Evolutionary conservation across 2,888 invertebrate species (phyloP), one percentile per base, ranked within the genome.

Genomic region (Chymomyza amoena): DNA sequence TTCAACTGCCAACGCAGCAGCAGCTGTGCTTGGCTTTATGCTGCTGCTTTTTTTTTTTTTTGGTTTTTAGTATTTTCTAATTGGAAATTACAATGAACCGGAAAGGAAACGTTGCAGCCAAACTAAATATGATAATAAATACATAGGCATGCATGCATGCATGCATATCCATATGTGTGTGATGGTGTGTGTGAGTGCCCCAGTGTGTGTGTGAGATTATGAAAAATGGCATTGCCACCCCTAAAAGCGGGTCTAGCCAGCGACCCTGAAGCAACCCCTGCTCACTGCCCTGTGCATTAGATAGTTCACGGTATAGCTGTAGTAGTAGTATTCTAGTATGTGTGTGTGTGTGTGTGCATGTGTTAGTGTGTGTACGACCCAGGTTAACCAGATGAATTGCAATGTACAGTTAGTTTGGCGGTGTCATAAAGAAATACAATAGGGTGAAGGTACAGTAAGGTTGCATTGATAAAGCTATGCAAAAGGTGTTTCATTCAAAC

Each of bases 21-120:
- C 77, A 32, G 74, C 77, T 76, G 77, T 73, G 68, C 62, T 32
- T 64, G 61, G 39, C 13, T 45, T 32, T 18, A 16, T 61, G 15
- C 45, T 36, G 15, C 45, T 45, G 50, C 32, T 52, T 52, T 32
- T 61, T 15, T 51, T 50, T 63, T 63, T 28, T 52, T 52, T 32
- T 61, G 6, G 28, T 50, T 63, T 63, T 28, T 50, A 20, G 50
- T 69, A 59, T 25, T 61, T 63, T 66, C 81, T 76, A 87, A 87
- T 83, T 83, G 80, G 85, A 83, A 84, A 81, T 77, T 84, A 79
- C 79, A 84, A 74, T 73, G 73, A 81, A 76, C 74, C 81, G 79
- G 79, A 79, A 80, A 65, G 57, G 73, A 77, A 72, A 61, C 62
- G 45, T n/a, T 60, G 75, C 70, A 76, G 71, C 67, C 72, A 61